These are phyloP conservation scores for Atta colombica DNA, from an alignment of 1,140 invertebrate species.

Conservation along the genomic window DNA sequence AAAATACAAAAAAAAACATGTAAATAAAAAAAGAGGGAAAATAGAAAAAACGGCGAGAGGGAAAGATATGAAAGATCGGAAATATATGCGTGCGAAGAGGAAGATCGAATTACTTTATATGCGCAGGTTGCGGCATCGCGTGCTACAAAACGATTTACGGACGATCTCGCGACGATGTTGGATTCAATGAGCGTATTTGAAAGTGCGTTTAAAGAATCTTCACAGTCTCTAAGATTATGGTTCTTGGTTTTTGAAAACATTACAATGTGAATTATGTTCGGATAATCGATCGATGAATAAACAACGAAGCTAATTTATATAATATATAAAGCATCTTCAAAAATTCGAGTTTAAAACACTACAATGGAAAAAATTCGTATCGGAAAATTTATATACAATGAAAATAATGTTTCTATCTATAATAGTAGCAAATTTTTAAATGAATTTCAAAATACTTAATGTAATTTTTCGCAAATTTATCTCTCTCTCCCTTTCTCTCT, in stretches of 20 bases:
- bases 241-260: not conserved
- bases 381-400: not conserved
- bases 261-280: not conserved
- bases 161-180: slow-evolving; percentile 19
- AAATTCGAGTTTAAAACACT: not conserved
- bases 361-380: not conserved
- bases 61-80: not conserved
- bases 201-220: slow-evolving; percentile 5
- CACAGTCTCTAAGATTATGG: not conserved
- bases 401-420: too few species aligned
- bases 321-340: not conserved
- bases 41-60: not conserved
- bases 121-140: not conserved
- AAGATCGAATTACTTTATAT: slow-evolving; percentile 31
- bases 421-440: too few species aligned
- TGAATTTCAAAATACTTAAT: too few species aligned
- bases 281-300: slow-evolving; percentile 4
- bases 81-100: slow-evolving; percentile 8
- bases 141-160: slow-evolving; percentile 30
- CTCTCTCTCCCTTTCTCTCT: too few species aligned
- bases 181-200: slow-evolving; percentile 17
- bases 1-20: slow-evolving; percentile 34
- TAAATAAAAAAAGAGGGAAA: not conserved
- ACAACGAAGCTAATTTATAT: not conserved
- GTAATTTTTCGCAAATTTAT: too few species aligned